Conservation (phyloP, 2,888 invertebrate genomes). For the Sicus ferrugineus region DNA sequence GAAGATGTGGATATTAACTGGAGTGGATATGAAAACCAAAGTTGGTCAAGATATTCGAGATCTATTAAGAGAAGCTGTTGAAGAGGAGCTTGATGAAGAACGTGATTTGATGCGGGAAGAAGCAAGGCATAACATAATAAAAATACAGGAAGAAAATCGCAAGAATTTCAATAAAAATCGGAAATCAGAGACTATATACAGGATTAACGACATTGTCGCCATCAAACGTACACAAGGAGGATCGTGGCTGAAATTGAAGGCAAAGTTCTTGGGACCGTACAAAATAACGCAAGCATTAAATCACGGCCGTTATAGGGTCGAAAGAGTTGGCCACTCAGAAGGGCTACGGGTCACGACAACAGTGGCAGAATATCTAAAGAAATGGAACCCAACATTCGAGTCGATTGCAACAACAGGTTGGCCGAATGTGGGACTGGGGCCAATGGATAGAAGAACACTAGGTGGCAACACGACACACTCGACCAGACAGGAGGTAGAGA, state of each 20-base stretch:
- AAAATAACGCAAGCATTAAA: conserved; percentile 11
- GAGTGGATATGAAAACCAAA: conserved; percentile 29
- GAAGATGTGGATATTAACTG: conserved; percentile 43
- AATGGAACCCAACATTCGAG: conserved; percentile 35
- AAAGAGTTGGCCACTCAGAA: conserved; percentile 29
- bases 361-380: conserved; percentile 30
- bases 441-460: no score
- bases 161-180: conserved; percentile 24
- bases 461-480: no score
- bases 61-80: conserved; percentile 21
- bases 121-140: conserved; percentile 28
- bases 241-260: conserved; percentile 26
- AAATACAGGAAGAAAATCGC: conserved; percentile 31
- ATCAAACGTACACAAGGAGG: conserved; percentile 38
- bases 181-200: conserved; percentile 20
- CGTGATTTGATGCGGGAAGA: conserved; percentile 29
- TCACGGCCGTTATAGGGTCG: conserved; percentile 31
- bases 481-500: no score
- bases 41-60: conserved; percentile 18
- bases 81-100: conserved; percentile 19
- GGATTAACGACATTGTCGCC: conserved; percentile 33
- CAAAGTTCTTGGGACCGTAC: conserved; percentile 33
- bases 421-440: conserved; percentile 39
- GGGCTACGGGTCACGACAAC: conserved; percentile 30
- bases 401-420: conserved; percentile 35